These are phyloP conservation scores for Suillia variegata DNA, from an alignment of 2,888 invertebrate species.

Conservation along the genomic window DNA sequence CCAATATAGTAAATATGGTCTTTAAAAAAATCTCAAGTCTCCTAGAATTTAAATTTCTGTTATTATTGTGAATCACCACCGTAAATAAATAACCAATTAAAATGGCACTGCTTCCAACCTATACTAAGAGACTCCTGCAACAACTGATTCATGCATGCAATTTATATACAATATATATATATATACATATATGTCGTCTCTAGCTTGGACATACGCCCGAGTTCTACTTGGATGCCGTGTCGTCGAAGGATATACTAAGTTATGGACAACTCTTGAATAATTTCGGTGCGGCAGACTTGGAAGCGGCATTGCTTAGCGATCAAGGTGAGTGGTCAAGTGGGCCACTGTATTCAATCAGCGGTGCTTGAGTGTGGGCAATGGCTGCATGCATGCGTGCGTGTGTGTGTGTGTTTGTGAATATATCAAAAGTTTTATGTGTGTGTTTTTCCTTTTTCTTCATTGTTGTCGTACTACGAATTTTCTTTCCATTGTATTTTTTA, in stretches of 20 bases:
- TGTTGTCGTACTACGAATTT: constrained; percentile 22
- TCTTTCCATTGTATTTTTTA: constrained; percentile 28
- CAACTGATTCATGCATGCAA: too few species aligned
- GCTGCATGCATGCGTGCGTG: background rate
- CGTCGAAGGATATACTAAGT: constrained; percentile 67
- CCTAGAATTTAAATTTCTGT: too few species aligned
- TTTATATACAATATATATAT: too few species aligned
- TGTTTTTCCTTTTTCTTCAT: background rate
- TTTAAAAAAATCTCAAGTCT: too few species aligned
- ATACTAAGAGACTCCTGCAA: too few species aligned
- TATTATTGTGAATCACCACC: too few species aligned
- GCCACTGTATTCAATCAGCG: background rate
- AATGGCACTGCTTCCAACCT: too few species aligned
- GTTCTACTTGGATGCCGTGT: constrained; percentile 71
- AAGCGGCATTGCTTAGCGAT: constrained; percentile 74
- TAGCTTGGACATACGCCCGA: constrained; percentile 81
- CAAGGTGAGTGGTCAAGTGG: constrained; percentile 68
- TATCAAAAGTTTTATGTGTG: background rate
- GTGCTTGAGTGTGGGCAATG: constrained; percentile 13
- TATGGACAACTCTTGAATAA: constrained; percentile 71
- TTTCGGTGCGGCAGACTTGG: constrained; percentile 73
- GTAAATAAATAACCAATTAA: too few species aligned
- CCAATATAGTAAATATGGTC: too few species aligned
- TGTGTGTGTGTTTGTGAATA: background rate
- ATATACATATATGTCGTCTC: constrained; percentile 4